Evolutionary conservation across 1,140 invertebrate species (phyloP), one percentile per base, ranked within the genome.

Genomic region (Tetramorium alpestre): DNA sequence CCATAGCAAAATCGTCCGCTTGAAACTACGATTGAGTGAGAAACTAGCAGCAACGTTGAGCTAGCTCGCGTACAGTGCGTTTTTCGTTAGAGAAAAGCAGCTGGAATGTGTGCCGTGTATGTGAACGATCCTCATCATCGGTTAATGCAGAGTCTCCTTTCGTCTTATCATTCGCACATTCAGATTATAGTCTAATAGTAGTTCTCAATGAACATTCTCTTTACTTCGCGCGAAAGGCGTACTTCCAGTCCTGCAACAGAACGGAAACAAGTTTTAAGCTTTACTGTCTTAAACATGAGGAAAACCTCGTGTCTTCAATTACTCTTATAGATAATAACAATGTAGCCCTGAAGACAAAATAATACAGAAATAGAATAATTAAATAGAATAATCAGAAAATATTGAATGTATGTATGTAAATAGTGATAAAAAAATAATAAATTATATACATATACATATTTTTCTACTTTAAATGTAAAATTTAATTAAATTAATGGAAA

Each of bases 191-290:
- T 60, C 25, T 18, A 65, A 38, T 44, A 73, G 38, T 33, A 73
- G 51, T 28, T 84, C 33, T 58, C 67, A 13, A 73, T 38, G 47
- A 58, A 82, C 13, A 5, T 73, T 28, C 38, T 11, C 41, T 49
- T 84, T 84, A 84, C 25, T 84, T 84, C 54, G 80, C 80, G 56
- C 80, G 80, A 60, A 84, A 84, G 18, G 80, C 80, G 54, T 84
- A 84, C 13, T 84, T 84, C 80, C 80, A 84, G 22, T 84, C 80
- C 80, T 84, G 80, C n/a, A 84, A 84, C 80, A 84, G 4, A 84
- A 75, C 18, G 44, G 38, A 25, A 84, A 22, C 54, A 54, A 22
- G 2, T 25, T 33, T 84, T 47, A 47, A 60, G 25, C 2, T 3
- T 49, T 2, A 11, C 8, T 38, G 28, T 44, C 47, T 44, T 5